Evolutionary conservation across 2,113 vertebrate species (phyloP), one percentile per base, ranked within the genome.

Genomic region (Condylura cristata): DNA sequence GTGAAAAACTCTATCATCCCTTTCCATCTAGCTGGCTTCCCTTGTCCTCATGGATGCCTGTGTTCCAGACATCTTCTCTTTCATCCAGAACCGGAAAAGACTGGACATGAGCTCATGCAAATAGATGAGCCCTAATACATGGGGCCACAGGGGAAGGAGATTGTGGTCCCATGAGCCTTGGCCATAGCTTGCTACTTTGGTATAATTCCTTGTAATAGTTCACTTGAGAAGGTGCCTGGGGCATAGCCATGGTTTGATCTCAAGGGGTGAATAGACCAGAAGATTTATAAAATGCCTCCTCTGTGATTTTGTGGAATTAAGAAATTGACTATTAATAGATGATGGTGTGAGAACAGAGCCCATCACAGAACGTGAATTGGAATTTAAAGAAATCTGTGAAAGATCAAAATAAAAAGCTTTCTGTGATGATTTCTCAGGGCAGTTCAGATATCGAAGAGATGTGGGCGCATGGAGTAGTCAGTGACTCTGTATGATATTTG

Each of bases 401-500:
- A 95, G 60, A 91, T 86, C 63, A 46, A 86, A 93, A 60, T 28
- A 30, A 53, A 65, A 75, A 46, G 12, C 4, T 37, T 22, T 20
- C 63, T 60, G 11, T 37, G 60, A 24, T 30, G 41, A 39, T 41
- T 71, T 84, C 22, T 24, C 0, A 0, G 60, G 37, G 3, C 5
- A 58, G 68, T 51, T 85, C 88, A 3, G 83, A 84, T 91, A 86
- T 65, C 18, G 66, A 75, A 68, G 93, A 60, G 41, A 41, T 1
- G 51, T 91, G 60, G 66, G 92, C 56, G 56, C 61, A 61, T 24
- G 82, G 46, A n/a, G 78, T 44, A 84, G 92, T 90, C 58, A 41
- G 44, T 72, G 86, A 78, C 86, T 96, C 94, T 88, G 83, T 90
- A 53, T 79, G 94, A 26, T 85, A 97, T 96, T 96, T 97, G 91